phyloP scores from a whole-genome alignment of 2,888 invertebrate species.

The Aspidapion aeneum region DNA sequence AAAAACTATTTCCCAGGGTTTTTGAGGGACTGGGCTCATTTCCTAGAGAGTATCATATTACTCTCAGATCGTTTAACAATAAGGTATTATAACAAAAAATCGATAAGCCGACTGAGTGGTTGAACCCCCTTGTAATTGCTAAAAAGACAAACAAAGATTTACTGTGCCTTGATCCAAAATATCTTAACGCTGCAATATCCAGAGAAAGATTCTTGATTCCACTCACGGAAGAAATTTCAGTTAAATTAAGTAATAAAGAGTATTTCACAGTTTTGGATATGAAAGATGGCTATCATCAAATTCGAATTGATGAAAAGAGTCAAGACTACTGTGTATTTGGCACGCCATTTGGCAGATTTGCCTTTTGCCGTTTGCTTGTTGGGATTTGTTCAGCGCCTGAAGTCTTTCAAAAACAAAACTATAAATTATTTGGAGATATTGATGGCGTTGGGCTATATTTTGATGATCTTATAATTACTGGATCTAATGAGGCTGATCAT shows the following conservation, averaged over 20 bases:
- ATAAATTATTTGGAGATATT: slow-evolving; percentile 25
- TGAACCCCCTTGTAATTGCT: slow-evolving; percentile 24
- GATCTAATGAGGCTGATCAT: slow-evolving; percentile 18
- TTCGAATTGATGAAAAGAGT: slow-evolving; percentile 17
- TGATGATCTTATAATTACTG: slow-evolving; percentile 24
- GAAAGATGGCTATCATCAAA: too few species aligned
- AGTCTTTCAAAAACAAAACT: slow-evolving; percentile 1
- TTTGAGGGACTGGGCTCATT: too few species aligned
- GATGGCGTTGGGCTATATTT: slow-evolving; percentile 24
- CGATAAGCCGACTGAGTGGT: slow-evolving; percentile 21
- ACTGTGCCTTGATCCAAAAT: slow-evolving; percentile 22
- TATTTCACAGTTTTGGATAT: slow-evolving; percentile 22
- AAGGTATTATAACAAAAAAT: too few species aligned
- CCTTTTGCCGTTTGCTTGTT: background rate
- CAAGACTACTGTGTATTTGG: slow-evolving; percentile 20
- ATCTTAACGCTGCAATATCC: slow-evolving; percentile 16
- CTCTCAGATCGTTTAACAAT: too few species aligned
- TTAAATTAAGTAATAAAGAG: slow-evolving; percentile 16
- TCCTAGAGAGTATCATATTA: too few species aligned
- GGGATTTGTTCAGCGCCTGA: background rate
- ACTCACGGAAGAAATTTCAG: slow-evolving; percentile 18
- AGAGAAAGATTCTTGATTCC: slow-evolving; percentile 12
- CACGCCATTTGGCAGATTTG: slow-evolving; percentile 22
- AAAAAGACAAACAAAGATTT: slow-evolving; percentile 24
- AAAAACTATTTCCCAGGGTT: too few species aligned